These are phyloP conservation scores for Gnathonemus longibarbis DNA, from an alignment of 2,113 vertebrate genomes.

Conservation along the genomic window DNA sequence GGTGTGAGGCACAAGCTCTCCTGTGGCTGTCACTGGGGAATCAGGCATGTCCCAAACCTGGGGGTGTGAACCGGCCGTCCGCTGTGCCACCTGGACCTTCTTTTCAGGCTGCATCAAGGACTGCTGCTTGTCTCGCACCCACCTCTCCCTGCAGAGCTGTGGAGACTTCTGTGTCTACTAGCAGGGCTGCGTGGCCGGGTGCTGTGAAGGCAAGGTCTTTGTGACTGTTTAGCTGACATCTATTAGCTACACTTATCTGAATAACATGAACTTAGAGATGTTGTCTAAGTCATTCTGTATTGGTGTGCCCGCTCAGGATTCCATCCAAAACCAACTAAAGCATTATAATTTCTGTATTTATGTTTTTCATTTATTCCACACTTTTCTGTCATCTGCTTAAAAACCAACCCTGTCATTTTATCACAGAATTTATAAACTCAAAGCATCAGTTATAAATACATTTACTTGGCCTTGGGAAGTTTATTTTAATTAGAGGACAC, in stretches of 20 bases:
- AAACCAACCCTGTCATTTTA: background rate
- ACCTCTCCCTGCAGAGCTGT: constrained; percentile 58
- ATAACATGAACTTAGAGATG: background rate
- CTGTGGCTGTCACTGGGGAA: constrained; percentile 68
- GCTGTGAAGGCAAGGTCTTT: constrained; percentile 53
- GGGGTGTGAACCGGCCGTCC: constrained; percentile 47
- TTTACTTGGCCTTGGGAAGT: background rate
- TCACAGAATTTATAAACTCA: background rate
- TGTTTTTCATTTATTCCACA: background rate
- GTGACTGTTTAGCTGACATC: background rate
- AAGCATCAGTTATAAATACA: background rate
- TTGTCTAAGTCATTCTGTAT: background rate
- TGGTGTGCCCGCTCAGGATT: background rate
- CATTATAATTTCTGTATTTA: background rate
- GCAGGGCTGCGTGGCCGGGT: constrained; percentile 69
- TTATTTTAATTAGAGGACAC: background rate
- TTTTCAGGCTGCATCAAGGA: constrained; percentile 53
- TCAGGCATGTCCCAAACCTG: constrained; percentile 41
- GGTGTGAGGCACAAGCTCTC: constrained; percentile 71
- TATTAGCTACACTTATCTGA: background rate
- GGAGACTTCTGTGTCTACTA: constrained; percentile 62
- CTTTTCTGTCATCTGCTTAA: background rate
- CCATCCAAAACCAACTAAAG: background rate
- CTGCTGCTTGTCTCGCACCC: constrained; percentile 64
- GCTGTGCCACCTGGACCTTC: constrained; percentile 66